phyloP scores from a whole-genome alignment of 2,888 invertebrate species.

The Cheilosia grossa region DNA sequence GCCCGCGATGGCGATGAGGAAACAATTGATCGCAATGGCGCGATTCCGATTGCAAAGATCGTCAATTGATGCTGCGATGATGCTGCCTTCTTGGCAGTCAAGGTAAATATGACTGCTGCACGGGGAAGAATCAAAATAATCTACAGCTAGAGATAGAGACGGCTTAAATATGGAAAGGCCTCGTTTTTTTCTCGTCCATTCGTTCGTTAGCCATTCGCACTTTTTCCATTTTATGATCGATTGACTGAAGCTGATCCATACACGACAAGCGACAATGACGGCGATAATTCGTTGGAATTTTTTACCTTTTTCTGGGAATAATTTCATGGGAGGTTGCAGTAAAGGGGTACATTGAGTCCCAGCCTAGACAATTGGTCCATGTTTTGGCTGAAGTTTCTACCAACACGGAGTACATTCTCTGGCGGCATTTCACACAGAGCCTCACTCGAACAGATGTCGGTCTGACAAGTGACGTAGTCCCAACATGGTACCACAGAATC shows the following conservation, averaged over 20 bases:
- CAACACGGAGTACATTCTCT: constrained; percentile 63
- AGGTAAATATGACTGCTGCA: constrained; percentile 65
- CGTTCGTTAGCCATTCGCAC: constrained; percentile 63
- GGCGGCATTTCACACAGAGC: constrained; percentile 74
- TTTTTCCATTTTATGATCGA: constrained; percentile 70
- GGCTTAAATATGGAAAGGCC: constrained; percentile 61
- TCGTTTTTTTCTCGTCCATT: constrained; percentile 17
- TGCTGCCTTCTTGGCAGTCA: constrained; percentile 51
- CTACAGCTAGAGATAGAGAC: constrained; percentile 12
- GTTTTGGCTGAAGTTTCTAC: constrained; percentile 65
- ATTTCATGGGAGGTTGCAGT: neutral
- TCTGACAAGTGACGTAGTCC: constrained; percentile 74
- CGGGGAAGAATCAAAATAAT: constrained; percentile 55
- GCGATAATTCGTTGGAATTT: constrained; percentile 73
- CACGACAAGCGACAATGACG: constrained; percentile 75
- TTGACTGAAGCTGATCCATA: constrained; percentile 74
- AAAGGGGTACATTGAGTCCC: neutral
- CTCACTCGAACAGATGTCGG: constrained; percentile 67
- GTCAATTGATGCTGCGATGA: constrained; percentile 52
- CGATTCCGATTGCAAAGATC: constrained; percentile 39
- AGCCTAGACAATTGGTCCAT: constrained; percentile 73
- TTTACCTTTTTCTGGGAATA: constrained; percentile 64
- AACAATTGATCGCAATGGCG: constrained; percentile 64
- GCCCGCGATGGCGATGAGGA: constrained; percentile 61
- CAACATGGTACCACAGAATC: constrained; percentile 70